Evolutionary conservation across 2,113 vertebrate genomes (phyloP).

Genomic region (Vidua chalybeata): DNA sequence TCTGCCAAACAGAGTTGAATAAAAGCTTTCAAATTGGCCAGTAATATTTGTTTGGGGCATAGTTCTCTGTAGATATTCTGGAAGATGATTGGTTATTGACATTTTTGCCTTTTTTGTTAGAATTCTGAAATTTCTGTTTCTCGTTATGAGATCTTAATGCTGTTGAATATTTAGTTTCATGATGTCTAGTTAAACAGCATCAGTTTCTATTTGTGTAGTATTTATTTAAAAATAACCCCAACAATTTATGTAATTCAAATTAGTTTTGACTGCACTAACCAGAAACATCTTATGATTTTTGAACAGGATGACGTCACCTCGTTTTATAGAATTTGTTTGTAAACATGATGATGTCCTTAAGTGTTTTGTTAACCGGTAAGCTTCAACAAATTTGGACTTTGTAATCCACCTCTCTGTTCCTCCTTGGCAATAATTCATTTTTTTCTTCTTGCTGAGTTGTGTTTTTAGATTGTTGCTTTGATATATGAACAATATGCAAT

Average conservation of each 20-base stretch:
- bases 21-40: neutral
- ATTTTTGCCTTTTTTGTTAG: neutral
- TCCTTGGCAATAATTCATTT: neutral
- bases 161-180: neutral
- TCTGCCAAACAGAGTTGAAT: neutral
- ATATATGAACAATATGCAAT: neutral
- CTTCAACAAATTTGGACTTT: neutral
- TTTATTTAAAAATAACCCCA: rapidly evolving
- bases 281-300: neutral
- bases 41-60: neutral
- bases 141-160: neutral
- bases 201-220: neutral
- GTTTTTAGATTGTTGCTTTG: neutral
- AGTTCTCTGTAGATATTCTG: neutral
- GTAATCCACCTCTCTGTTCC: neutral
- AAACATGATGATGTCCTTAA: slow-evolving; percentile 97
- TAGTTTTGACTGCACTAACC: neutral
- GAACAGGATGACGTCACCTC: slow-evolving; percentile 93
- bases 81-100: neutral
- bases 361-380: slow-evolving; percentile 97
- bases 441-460: neutral
- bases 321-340: slow-evolving; percentile 98
- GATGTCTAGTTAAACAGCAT: neutral
- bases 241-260: neutral
- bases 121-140: neutral